Evolutionary conservation across 2,113 vertebrate genomes (phyloP).

Genomic region (Pteropus alecto): DNA sequence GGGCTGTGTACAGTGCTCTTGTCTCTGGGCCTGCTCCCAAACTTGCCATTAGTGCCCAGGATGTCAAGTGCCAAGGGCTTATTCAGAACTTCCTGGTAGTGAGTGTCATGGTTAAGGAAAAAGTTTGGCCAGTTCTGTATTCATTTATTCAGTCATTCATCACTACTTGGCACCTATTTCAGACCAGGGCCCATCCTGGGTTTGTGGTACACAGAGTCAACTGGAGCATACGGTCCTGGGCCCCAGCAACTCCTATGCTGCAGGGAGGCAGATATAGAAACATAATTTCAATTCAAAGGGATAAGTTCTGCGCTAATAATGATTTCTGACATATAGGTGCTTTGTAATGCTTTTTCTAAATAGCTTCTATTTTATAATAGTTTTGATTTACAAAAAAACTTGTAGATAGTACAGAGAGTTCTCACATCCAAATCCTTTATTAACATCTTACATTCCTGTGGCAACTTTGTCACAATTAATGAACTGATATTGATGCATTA

Average conservation of each 20-base stretch:
- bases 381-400: neutral
- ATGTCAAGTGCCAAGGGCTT: neutral
- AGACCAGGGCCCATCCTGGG: neutral
- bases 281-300: neutral
- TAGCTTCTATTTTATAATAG: neutral
- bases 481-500: neutral
- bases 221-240: neutral
- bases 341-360: neutral
- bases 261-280: too few relatives aligned
- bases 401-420: neutral
- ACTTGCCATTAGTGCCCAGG: neutral
- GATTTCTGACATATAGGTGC: neutral
- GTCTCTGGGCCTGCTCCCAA: neutral
- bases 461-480: neutral
- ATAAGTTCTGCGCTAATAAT: neutral
- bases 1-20: neutral
- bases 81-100: neutral
- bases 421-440: neutral
- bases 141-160: neutral
- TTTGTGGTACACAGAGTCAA: neutral
- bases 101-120: neutral
- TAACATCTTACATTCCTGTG: neutral
- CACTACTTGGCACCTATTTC: neutral
- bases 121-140: neutral
- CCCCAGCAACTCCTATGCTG: neutral